These are phyloP conservation scores for Thaleichthys pacificus DNA, from an alignment of 2,797 vertebrate species.

Conservation along the genomic window DNA sequence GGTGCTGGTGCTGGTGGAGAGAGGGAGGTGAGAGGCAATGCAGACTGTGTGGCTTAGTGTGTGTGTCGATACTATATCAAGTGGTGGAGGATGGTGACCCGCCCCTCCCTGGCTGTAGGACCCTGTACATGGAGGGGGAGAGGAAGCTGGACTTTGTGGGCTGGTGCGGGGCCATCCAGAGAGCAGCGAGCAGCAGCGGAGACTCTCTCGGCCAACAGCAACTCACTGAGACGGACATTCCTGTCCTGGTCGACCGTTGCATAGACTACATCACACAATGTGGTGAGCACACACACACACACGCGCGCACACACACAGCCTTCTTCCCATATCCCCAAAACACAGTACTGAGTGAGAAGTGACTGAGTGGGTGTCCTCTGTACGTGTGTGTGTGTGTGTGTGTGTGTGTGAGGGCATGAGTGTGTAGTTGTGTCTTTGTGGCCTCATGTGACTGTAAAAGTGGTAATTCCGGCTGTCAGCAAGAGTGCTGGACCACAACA, in stretches of 20 bases:
- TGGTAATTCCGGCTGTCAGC: slow-evolving; percentile 36
- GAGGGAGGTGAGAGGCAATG: slow-evolving; percentile 80
- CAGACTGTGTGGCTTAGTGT: not conserved
- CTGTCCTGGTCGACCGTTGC: slow-evolving; percentile 88
- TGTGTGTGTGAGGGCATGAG: not conserved
- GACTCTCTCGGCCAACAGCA: slow-evolving; percentile 90
- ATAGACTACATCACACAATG: slow-evolving; percentile 91
- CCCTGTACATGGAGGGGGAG: slow-evolving; percentile 89
- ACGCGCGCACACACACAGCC: not conserved
- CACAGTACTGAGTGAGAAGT: not conserved
- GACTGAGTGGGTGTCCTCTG: slow-evolving; percentile 1
- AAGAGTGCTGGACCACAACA: slow-evolving; percentile 39
- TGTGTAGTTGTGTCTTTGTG: slow-evolving; percentile 19
- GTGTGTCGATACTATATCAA: not conserved
- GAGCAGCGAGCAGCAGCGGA: slow-evolving; percentile 84
- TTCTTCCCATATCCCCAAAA: not conserved
- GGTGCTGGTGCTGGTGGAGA: slow-evolving; percentile 91
- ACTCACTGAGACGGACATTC: slow-evolving; percentile 88
- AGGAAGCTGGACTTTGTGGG: slow-evolving; percentile 87
- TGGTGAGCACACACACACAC: slow-evolving; percentile 66
- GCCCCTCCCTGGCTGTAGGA: slow-evolving; percentile 68
- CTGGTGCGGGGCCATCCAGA: slow-evolving; percentile 87
- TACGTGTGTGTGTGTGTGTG: not conserved
- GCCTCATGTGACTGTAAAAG: slow-evolving; percentile 40
- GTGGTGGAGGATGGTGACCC: not conserved